Evolutionary conservation across 2,797 vertebrate species (phyloP), one percentile per base, ranked within the genome.

Genomic region (Darevskia mixta): DNA sequence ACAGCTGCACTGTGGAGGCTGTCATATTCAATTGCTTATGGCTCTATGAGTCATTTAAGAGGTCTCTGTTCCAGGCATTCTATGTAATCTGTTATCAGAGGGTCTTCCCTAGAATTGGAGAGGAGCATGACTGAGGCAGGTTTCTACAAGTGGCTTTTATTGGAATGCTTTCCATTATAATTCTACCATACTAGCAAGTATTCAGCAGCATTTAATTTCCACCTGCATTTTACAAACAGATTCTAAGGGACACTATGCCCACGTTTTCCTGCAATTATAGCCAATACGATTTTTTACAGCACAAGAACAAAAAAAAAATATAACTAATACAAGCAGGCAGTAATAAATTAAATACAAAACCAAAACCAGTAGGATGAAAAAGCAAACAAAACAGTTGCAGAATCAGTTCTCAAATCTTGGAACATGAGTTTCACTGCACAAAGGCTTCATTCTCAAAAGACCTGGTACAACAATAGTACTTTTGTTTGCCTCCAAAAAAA

Each of bases 21-120:
- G 88, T 91, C 38, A 91, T 89, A 91, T 58, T 82, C 77, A 91
- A 71, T 85, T 89, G 85, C 4, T 86, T 90, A 85, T 72, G 87
- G 64, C 8, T 73, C 0, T 0, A 88, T 82, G 86, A 92, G 67
- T 91, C 84, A 88, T 55, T 55, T 79, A 83, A 91, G 35, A n/a
- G 88, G 82, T 7, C 41, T 76, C 67, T 82, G 15, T 27, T 92
- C 81, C 43, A 76, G 9, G 23, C 0, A 0, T 8, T 79, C 35
- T 83, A 92, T 91, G 69, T 87, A 91, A 91, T 86, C 86, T 72
- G 85, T 77, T 88, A 35, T 61, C 45, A 79, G 38, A 67, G 20
- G 92, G 82, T 90, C 90, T 92, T 85, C 88, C 38, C 78, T 91
- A 67, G 73, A 85, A 58, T 35, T 89, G 78, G 9, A 83, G 41